phyloP scores from a whole-genome alignment of 2,888 invertebrate species.

The Acanthococcus lagerstroemiae region DNA sequence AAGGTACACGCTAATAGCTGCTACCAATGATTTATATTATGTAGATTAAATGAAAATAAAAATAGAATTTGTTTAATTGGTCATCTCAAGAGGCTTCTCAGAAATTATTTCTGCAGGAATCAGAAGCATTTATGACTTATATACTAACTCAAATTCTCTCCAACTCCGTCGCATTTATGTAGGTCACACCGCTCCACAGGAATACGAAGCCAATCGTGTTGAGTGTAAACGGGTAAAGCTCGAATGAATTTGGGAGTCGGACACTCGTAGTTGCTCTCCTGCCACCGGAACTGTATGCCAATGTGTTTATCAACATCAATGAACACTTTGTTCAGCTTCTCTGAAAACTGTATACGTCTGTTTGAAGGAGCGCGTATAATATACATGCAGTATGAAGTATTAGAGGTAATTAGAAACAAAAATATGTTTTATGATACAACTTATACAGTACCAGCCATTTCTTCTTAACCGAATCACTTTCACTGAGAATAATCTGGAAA shows the following conservation, averaged over 20 bases:
- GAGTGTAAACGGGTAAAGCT: slow-evolving; percentile 34
- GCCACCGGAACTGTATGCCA: slow-evolving; percentile 32
- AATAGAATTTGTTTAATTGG: background rate
- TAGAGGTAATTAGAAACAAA: background rate
- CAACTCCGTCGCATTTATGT: slow-evolving; percentile 32
- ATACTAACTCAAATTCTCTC: slow-evolving; percentile 30
- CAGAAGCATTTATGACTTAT: background rate
- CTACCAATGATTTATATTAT: too few species aligned
- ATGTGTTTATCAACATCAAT: slow-evolving; percentile 33
- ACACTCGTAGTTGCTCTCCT: slow-evolving; percentile 16
- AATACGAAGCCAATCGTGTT: slow-evolving; percentile 32
- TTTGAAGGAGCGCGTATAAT: background rate
- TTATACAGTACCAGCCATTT: slow-evolving; percentile 32
- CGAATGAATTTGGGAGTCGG: slow-evolving; percentile 28
- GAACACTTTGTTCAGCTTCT: slow-evolving; percentile 33
- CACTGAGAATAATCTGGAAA: slow-evolving; percentile 33
- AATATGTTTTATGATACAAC: too few species aligned
- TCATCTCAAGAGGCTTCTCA: background rate
- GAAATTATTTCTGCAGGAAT: background rate
- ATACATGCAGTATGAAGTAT: too few species aligned
- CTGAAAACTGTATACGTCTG: slow-evolving; percentile 34
- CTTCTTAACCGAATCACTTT: slow-evolving; percentile 28
- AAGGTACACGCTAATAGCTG: too few species aligned
- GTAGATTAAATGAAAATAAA: too few species aligned
- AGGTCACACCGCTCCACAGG: slow-evolving; percentile 34